Evolutionary conservation across 2,797 vertebrate species (phyloP), one percentile per base, ranked within the genome.

Genomic region (Sebastolobus alascanus): DNA sequence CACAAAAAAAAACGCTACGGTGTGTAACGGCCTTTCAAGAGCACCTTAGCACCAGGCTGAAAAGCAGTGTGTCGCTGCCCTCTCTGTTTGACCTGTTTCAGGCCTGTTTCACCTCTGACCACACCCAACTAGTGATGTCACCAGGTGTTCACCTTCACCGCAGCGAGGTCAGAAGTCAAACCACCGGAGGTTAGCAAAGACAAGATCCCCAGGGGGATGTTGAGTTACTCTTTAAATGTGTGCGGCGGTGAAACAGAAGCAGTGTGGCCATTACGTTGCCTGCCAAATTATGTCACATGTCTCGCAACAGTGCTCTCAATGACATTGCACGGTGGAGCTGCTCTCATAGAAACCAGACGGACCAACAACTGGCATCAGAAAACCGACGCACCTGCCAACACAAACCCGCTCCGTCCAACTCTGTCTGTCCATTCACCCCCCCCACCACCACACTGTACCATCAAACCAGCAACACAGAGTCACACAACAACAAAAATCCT

Each of bases 311-410:
- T 70, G 37, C 38, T 76, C 29, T 79, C 56, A 56, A 6, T 79
- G 78, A 79, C 70, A 79, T 54, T 75, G 54, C 59, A 29, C 56
- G 4, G 31, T 12, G 33, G 27, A 54, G 18, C 13, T 18, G 63
- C 67, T 71, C 43, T 67, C 29, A 71, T 22, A 20, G 5, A 61
- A 27, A 22, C 75, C 27, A 54, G 40, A 55, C 25, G 50, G 60
- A 73, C 46, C 18, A 56, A 75, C 55, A 33, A 37, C 6, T 11
- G 59, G 68, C 31, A 54, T 50, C 55, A 73, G 22, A 68, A 64
- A 56, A 40, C 35, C 25, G 46, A 67, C 73, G 33, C 13, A 78
- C 13, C 59, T 69, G 66, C 76, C 74, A 79, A 64, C 66, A 46
- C 71, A 78, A 80, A 67, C 63, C 14, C 1, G 2, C 54, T 8